Evolutionary conservation across 2,113 vertebrate genomes (phyloP).

Genomic region (Salvelinus sp.): DNA sequence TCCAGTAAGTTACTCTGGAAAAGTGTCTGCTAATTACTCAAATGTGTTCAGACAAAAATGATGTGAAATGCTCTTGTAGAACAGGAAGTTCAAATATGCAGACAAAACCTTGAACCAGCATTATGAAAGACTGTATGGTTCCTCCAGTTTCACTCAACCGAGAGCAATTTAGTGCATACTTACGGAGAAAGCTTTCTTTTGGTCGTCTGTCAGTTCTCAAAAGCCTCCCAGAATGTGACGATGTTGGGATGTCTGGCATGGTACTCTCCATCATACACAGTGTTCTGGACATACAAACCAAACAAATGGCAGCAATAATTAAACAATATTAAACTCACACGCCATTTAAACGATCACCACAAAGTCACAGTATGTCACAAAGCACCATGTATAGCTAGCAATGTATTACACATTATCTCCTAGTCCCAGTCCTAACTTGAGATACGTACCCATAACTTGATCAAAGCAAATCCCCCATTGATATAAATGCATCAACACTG

Average conservation of each 20-base stretch:
- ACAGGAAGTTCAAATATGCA: no score
- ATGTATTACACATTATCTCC: no score
- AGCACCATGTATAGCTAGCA: no score
- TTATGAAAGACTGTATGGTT: not conserved
- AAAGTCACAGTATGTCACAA: no score
- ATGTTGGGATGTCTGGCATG: slow-evolving; percentile 71
- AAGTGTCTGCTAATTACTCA: no score
- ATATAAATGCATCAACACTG: not conserved
- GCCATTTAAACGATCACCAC: no score
- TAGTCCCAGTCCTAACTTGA: not conserved
- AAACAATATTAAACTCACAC: no score
- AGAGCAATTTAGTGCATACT: slow-evolving; percentile 39
- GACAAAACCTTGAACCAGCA: not conserved
- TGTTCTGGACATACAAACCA: slow-evolving; percentile 66
- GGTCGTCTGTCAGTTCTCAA: slow-evolving; percentile 71
- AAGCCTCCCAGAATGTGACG: slow-evolving; percentile 81
- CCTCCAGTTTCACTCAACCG: no score
- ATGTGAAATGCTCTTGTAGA: no score
- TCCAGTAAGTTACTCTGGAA: no score
- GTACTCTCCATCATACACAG: slow-evolving; percentile 70
- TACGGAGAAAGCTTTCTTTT: slow-evolving; percentile 82
- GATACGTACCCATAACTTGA: not conserved
- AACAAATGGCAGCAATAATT: not conserved
- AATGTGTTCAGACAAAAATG: no score
- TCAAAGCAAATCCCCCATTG: not conserved